These are phyloP conservation scores for Candoia aspera DNA, from an alignment of 2,113 vertebrate species.

Conservation along the genomic window DNA sequence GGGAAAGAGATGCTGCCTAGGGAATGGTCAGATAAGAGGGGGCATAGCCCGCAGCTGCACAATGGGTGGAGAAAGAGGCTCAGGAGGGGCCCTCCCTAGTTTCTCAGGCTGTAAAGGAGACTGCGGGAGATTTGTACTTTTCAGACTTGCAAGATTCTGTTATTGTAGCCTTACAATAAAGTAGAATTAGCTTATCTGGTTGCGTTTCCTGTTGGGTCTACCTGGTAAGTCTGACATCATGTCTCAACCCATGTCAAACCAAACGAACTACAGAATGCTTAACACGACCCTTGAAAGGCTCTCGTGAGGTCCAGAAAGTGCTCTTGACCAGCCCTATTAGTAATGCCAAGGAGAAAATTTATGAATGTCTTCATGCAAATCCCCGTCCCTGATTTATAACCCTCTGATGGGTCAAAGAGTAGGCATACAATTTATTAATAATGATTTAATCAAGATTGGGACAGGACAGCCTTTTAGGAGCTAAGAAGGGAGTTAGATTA, in stretches of 20 bases:
- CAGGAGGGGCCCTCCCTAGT: no score
- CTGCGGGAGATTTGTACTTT: no score
- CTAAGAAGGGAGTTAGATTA: conserved; percentile 43
- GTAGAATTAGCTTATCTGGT: no score
- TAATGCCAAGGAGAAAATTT: not conserved
- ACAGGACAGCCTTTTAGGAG: conserved; percentile 16
- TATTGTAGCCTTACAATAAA: no score
- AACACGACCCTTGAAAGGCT: not conserved
- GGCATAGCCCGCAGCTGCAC: no score
- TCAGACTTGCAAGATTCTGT: no score
- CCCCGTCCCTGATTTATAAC: not conserved
- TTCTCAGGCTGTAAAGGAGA: no score
- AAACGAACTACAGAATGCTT: not conserved
- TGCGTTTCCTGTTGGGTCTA: no score
- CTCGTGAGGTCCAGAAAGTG: not conserved
- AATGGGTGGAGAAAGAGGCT: no score
- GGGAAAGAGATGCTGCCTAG: no score
- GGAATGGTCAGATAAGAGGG: no score
- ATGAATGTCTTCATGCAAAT: not conserved
- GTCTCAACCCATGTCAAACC: not conserved
- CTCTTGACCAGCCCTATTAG: not conserved
- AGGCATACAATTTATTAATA: not conserved
- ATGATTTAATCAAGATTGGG: conserved; percentile 15
- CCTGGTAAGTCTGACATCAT: not conserved
- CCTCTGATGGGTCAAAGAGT: not conserved